Conservation (phyloP, 2,888 invertebrate species). For the Cheilosia soror region DNA sequence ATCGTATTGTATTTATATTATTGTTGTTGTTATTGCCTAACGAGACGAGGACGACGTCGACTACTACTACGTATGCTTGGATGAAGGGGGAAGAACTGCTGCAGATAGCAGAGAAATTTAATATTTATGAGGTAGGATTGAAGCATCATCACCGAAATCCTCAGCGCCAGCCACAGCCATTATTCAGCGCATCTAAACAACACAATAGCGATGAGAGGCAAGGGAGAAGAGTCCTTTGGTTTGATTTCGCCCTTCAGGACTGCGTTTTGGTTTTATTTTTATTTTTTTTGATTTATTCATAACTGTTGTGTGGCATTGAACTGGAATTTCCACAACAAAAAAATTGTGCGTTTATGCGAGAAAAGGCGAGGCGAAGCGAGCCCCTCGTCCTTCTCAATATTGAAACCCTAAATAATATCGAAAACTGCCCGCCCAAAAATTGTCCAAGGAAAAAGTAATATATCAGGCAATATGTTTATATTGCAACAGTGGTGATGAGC, state of each 20-base stretch:
- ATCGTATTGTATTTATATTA: constrained; percentile 24
- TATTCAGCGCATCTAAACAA: constrained; percentile 64
- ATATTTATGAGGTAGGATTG: constrained; percentile 70
- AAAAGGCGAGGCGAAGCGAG: constrained; percentile 60
- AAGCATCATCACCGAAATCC: constrained; percentile 71
- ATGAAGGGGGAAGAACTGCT: constrained; percentile 20
- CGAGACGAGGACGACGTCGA: constrained; percentile 28
- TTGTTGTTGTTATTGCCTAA: constrained; percentile 64
- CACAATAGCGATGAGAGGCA: constrained; percentile 44
- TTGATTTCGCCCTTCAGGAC: constrained; percentile 51
- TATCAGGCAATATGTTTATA: constrained; percentile 59
- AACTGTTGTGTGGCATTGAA: constrained; percentile 67
- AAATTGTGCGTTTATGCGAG: constrained; percentile 56
- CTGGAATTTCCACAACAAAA: constrained; percentile 68
- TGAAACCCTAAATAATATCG: constrained; percentile 42
- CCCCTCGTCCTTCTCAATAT: constrained; percentile 52
- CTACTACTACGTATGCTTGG: constrained; percentile 11
- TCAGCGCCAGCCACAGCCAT: constrained; percentile 67
- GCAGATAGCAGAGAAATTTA: constrained; percentile 56
- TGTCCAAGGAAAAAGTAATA: constrained; percentile 43
- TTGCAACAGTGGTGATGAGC: constrained; percentile 53
- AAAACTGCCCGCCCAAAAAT: constrained; percentile 62
- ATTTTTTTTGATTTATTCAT: constrained; percentile 66
- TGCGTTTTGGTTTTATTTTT: constrained; percentile 37
- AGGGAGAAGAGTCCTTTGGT: constrained; percentile 52